phyloP scores from a whole-genome alignment of 2,113 vertebrate species.

The Gadus macrocephalus region DNA sequence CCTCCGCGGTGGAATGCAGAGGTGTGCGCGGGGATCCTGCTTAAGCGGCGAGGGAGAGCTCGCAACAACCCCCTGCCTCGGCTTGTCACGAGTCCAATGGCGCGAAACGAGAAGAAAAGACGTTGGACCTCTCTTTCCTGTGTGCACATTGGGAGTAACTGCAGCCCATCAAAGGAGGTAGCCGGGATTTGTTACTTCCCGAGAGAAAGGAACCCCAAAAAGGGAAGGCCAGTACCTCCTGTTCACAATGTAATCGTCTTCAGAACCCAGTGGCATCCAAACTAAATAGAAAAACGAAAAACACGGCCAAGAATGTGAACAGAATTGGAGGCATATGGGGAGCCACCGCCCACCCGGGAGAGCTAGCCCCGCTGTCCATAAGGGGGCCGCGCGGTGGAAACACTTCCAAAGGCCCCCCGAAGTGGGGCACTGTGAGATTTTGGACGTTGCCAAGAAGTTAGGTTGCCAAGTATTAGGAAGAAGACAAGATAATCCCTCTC shows the following conservation, averaged over 20 bases:
- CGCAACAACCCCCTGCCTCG: constrained; percentile 68
- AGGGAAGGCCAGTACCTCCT: constrained; percentile 51
- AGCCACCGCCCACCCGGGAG: constrained; percentile 40
- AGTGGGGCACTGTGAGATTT: constrained; percentile 59
- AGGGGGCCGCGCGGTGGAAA: constrained; percentile 53
- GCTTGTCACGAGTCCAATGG: constrained; percentile 67
- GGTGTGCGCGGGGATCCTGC: constrained; percentile 59
- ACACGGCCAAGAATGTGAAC: constrained; percentile 44
- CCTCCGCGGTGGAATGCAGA: constrained; percentile 52
- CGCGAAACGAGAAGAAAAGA: constrained; percentile 42
- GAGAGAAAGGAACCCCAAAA: constrained; percentile 44
- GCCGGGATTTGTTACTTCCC: constrained; percentile 62
- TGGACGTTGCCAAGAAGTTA: constrained; percentile 62
- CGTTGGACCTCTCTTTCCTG: constrained; percentile 54
- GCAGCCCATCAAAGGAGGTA: constrained; percentile 63
- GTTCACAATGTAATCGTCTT: constrained; percentile 62
- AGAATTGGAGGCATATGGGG: constrained; percentile 44
- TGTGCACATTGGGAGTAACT: constrained; percentile 67
- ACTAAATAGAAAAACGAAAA: constrained; percentile 34
- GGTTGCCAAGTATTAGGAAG: constrained; percentile 58
- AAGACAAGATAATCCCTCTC: constrained; percentile 58
- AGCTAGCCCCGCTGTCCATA: constrained; percentile 63
- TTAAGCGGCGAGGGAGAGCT: constrained; percentile 51
- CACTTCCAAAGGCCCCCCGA: constrained; percentile 55
- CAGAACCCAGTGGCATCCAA: constrained; percentile 48